phyloP scores from a whole-genome alignment of 2,113 vertebrate species.

The Pantherophis guttatus region DNA sequence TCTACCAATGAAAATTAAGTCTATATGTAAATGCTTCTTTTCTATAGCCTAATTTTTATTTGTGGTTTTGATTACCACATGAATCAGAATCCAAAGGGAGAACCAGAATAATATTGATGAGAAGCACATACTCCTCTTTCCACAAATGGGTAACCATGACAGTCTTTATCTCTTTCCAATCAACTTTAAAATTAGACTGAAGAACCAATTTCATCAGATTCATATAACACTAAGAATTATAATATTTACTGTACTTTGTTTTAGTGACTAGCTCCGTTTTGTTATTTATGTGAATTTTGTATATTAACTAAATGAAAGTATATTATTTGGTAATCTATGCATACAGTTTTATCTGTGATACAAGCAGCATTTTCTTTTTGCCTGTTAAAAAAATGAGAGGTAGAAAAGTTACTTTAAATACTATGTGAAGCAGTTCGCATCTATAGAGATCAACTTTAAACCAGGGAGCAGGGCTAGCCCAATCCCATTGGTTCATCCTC shows the following conservation, averaged over 20 bases:
- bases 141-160: background rate
- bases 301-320: background rate
- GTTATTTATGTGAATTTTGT: background rate
- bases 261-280: background rate
- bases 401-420: background rate
- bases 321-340: background rate
- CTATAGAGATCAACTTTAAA: background rate
- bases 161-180: background rate
- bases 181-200: background rate
- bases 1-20: background rate
- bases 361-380: background rate
- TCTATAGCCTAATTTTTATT: background rate
- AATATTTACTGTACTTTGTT: background rate
- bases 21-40: background rate
- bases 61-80: background rate
- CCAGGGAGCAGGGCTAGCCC: background rate
- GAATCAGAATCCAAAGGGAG: background rate
- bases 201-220: background rate
- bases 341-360: background rate
- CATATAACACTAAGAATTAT: background rate
- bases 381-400: background rate
- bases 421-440: slow-evolving; percentile 15
- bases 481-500: background rate
- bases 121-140: background rate
- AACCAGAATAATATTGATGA: background rate